These are phyloP conservation scores for Tragelaphus scriptus DNA, from an alignment of 2,113 vertebrate genomes.

Conservation along the genomic window DNA sequence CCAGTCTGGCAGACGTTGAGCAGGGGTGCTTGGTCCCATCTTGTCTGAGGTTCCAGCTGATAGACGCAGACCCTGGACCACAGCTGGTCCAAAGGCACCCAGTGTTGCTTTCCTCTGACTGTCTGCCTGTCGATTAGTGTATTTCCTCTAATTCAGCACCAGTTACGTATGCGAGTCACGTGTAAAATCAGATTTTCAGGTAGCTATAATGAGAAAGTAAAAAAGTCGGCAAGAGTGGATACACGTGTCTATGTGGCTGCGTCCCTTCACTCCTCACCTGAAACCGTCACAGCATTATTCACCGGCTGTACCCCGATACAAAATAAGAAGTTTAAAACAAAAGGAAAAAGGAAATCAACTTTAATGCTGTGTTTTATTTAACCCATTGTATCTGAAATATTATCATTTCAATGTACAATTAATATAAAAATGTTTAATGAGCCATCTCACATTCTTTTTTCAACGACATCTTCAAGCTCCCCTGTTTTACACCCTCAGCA, in stretches of 20 bases:
- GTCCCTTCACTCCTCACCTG: neutral
- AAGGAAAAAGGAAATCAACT: neutral
- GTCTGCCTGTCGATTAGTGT: neutral
- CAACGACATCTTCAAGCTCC: neutral
- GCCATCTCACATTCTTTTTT: neutral
- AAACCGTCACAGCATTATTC: neutral
- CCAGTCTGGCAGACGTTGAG: neutral
- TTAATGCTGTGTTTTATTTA: neutral
- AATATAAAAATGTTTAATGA: neutral
- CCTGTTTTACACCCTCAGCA: neutral
- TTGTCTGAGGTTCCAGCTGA: neutral
- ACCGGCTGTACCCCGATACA: neutral
- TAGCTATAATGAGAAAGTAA: neutral
- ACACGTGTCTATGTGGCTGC: rapidly evolving
- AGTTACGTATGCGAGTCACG: neutral
- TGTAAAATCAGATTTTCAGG: neutral
- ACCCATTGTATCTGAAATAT: too few relatives aligned
- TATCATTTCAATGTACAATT: neutral
- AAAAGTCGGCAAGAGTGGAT: neutral
- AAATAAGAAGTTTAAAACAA: neutral
- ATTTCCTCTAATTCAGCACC: neutral
- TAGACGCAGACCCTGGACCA: neutral
- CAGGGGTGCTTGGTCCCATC: neutral
- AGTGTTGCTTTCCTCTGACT: neutral
- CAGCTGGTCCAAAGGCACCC: neutral